Evolutionary conservation across 2,888 invertebrate species (phyloP), one percentile per base, ranked within the genome.

Genomic region (Caenorhabditis afra): DNA sequence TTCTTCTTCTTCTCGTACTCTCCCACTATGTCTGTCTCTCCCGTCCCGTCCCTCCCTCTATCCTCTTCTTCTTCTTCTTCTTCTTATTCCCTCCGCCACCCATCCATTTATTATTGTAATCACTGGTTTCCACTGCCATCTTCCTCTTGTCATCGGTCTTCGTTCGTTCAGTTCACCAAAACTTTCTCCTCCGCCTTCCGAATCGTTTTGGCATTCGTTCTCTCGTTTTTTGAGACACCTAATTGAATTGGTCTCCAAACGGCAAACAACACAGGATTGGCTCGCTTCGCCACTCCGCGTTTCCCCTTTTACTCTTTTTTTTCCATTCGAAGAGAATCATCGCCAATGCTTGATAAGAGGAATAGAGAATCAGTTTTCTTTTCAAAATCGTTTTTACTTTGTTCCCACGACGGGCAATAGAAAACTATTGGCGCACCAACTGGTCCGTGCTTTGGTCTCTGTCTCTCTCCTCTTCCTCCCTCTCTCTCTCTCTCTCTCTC

Each of bases 91-190:
- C 73, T 47, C 45, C 47, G 10, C 70, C 53, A 53, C 45, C 62
- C 62, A 57, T 58, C 44, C 64, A 64, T 64, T 71, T 64, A 64
- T 71, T 57, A 71, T 71, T 71, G 71, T 71, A 71, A 71, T 71
- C 71, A 71, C 71, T 64, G 47, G 71, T 71, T 71, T 62, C 23
- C 44, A 29, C 53, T 68, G 41, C 55, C 55, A 64, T 64, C 64
- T 22, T 67, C n/a, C 37, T 61, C 39, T 68, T 22, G 14, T 61
- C n/a, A n/a, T n/a, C 29, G 20, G 18, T 44, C 18, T 52, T 59
- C 52, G 41, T 41, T 65, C 44, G 11, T 59, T 22, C 22, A 49
- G 11, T 49, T 22, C 22, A 23, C 37, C n/a, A 41, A 18, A 44
- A 53, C 47, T 52, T 52, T 44, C 50, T 0, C 22, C 12, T 52